Percentiles rank a stretch among this genome's conserved stretches.
Evolutionary conservation across 2,797 vertebrate genomes (phyloP).

Genomic region (Helarctos malayanus): DNA sequence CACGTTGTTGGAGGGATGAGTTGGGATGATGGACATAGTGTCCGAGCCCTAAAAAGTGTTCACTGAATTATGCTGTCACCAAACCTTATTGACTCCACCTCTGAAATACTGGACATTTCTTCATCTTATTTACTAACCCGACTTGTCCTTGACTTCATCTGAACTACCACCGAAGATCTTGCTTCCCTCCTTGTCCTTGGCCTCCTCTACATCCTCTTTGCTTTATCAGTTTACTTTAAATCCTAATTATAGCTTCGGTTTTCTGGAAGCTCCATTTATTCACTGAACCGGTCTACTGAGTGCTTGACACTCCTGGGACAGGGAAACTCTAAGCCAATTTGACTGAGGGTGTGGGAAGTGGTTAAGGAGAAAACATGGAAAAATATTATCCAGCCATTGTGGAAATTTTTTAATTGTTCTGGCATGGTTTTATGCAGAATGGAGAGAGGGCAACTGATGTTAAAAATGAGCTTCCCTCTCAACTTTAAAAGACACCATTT

Average conservation of each 20-base stretch:
- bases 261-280: background rate
- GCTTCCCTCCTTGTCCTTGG: background rate
- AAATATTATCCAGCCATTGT: background rate
- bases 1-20: background rate
- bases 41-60: background rate
- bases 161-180: background rate
- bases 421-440: background rate
- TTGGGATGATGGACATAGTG: background rate
- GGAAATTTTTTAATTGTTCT: background rate
- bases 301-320: background rate
- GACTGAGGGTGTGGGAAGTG: background rate
- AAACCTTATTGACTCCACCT: background rate
- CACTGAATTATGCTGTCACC: background rate
- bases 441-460: background rate
- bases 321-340: conserved; percentile 16
- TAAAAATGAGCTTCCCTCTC: conserved; percentile 8
- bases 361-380: background rate
- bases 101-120: background rate
- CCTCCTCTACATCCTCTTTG: background rate
- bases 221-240: background rate
- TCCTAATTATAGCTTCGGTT: background rate
- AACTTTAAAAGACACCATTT: background rate
- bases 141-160: background rate
- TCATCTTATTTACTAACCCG: background rate
- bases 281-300: background rate